Percentiles rank a stretch among this genome's conserved stretches.
Conservation (phyloP, 30 jellyfish, hydroid and myxozoan genomes). For the Turritopsis dohrnii region DNA sequence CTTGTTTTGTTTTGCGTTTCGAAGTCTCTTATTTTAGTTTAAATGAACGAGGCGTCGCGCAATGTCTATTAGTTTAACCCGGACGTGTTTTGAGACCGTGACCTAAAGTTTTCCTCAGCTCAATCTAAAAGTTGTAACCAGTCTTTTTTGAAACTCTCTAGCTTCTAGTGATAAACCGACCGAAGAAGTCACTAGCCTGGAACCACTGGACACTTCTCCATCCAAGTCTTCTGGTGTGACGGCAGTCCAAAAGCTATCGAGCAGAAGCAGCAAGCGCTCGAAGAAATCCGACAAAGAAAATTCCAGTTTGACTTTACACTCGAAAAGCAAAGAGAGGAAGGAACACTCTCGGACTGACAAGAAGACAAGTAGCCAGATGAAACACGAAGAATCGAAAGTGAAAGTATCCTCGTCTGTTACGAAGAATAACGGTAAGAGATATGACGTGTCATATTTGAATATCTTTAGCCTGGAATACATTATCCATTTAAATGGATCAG, state of each 20-base stretch:
- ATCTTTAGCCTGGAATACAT: no score
- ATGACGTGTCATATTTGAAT: no score
- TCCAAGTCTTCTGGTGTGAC: background rate
- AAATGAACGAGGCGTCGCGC: no score
- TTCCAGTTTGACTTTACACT: background rate
- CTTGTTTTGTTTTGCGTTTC: no score
- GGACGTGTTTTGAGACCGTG: no score
- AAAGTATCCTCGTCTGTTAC: background rate
- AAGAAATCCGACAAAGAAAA: conserved; percentile 2
- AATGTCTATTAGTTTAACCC: no score
- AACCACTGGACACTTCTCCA: background rate
- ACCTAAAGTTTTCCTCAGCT: no score
- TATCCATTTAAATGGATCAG: no score
- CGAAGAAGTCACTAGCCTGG: background rate
- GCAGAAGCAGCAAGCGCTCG: background rate
- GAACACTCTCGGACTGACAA: background rate
- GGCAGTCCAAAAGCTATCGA: background rate
- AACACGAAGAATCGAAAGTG: background rate
- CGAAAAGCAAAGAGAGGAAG: background rate
- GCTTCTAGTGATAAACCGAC: background rate
- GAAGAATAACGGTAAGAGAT: background rate
- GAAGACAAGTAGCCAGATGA: background rate
- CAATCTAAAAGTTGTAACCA: background rate
- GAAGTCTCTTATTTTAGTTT: no score
- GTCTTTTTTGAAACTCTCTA: background rate